Base-by-base conservation (phyloP, 2,797 vertebrate genomes). In the Epinephelus awoara region DNA sequence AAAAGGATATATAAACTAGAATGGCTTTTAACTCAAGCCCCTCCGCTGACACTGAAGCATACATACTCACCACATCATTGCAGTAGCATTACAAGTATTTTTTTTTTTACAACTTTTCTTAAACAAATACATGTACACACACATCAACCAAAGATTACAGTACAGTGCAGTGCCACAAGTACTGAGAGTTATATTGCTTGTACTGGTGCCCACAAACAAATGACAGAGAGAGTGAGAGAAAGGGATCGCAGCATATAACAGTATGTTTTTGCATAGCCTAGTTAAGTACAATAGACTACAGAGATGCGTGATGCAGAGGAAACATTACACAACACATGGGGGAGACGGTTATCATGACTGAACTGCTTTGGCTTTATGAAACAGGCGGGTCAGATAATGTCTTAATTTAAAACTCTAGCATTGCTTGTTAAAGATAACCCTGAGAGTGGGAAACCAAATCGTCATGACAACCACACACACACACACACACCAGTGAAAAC, bases 261-360 rank as follows among this genome's bases (percentile, higher is more conserved):
- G 93, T 89, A 80, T 78, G 65, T 83, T 86, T 82, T 94, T 96
- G 95, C 95, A 96, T 96, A 96, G 96, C 92, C 92, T 90, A 85
- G 92, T 93, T 79, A 75, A 82, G 79, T 91, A 88, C 80, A 79
- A 83, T 81, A 88, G 50, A 83, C 75, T 73, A 90, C 88, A 90
- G 90, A 90, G 84, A 76, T 81, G 84, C 65, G 47, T 88, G 90
- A 90, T 75, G 87, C 64, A 79, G 59, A 77, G 67, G 68, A 7
- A 55, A 73, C 27, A 67, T 67, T 29, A 23, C 27, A 76, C 44
- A 18, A 75, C 19, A 13, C 18, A 13, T 4, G 18, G 27, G 27
- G 64, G 67, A 52, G 59, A 61, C 29, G 17, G 61, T 38, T 47
- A 75, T 52, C 54, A 49, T 46, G n/a, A 77, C 67, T 61, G 27